phyloP scores from a whole-genome alignment of 1,140 invertebrate genomes.

The Hycleus cichorii region DNA sequence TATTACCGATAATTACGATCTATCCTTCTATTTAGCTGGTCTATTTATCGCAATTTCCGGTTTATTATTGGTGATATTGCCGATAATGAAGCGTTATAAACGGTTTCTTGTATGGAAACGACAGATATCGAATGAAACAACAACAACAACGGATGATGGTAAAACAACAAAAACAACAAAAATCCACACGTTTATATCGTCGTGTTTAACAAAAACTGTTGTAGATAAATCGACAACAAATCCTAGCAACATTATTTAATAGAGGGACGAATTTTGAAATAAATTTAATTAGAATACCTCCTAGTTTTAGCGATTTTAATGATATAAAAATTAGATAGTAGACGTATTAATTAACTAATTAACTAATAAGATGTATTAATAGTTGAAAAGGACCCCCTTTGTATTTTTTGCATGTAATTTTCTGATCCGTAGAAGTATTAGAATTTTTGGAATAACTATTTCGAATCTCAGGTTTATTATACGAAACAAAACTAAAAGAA shows the following conservation, averaged over 20 bases:
- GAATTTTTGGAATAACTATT: slow-evolving; percentile 5
- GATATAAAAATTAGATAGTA: neutral
- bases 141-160: slow-evolving; percentile 7
- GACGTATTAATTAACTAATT: neutral
- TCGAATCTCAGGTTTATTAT: slow-evolving; percentile 14
- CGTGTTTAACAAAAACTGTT: slow-evolving; percentile 14
- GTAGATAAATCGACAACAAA: slow-evolving; percentile 3
- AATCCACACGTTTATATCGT: slow-evolving; percentile 22
- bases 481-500: neutral
- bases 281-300: neutral
- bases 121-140: slow-evolving; percentile 18
- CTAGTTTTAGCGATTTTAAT: neutral
- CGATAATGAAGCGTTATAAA: slow-evolving; percentile 46
- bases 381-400: neutral
- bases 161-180: slow-evolving; percentile 20
- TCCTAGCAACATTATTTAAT: slow-evolving; percentile 4
- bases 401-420: neutral
- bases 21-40: slow-evolving; percentile 83
- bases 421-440: neutral
- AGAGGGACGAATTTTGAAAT: neutral
- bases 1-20: slow-evolving; percentile 65
- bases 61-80: slow-evolving; percentile 61
- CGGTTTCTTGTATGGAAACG: slow-evolving; percentile 22
- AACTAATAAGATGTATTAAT: neutral
- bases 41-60: slow-evolving; percentile 81